Base-by-base conservation (phyloP, 1,140 invertebrate genomes). In the Pseudoatta argentina region DNA sequence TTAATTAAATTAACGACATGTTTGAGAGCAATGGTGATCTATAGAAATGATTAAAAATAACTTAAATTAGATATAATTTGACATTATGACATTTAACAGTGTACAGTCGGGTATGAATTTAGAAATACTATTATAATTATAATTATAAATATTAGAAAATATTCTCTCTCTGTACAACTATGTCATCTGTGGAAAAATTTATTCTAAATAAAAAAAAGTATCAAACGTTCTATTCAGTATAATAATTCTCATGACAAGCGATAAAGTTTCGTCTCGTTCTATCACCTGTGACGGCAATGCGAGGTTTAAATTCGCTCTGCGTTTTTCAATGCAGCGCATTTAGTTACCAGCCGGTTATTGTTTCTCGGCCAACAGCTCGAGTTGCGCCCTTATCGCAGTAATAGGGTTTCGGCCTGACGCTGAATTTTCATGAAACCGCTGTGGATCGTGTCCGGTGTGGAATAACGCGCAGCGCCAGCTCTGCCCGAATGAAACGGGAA, bases 341-440 rank as follows among this genome's bases (percentile, higher is more conserved):
- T 83, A 75, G 79, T 48, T 18, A 48, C 55, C 55, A 39, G 24
- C n/a, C 24, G 69, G 79, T 75, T 75, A 83, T 83, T 83, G 69
- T 83, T 83, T 75, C 69, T 57, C 69, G 59, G 24, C 66, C 67
- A 14, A 39, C 55, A 8, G 39, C 21, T 63, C 55, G 77, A 27
- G 85, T 78, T 86, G 69, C 63, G 73, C 78, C 86, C 88, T 88
- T 88, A 89, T 89, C 76, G 88, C 88, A 10, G 83, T 88, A 88
- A 89, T 89, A 72, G 76, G 87, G 64, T 79, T 64, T 59, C 76
- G 73, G 85, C 76, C 76, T 89, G 88, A 88, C 63, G 57, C 55
- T 88, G 82, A 85, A 89, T 89, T 89, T 89, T 89, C 88, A 89
- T 89, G 88, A 89, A 88, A 88, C 86, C 39, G 53, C 24, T 63